Base-by-base conservation (phyloP, 2,888 invertebrate species). In the Pedicia rivosa region DNA sequence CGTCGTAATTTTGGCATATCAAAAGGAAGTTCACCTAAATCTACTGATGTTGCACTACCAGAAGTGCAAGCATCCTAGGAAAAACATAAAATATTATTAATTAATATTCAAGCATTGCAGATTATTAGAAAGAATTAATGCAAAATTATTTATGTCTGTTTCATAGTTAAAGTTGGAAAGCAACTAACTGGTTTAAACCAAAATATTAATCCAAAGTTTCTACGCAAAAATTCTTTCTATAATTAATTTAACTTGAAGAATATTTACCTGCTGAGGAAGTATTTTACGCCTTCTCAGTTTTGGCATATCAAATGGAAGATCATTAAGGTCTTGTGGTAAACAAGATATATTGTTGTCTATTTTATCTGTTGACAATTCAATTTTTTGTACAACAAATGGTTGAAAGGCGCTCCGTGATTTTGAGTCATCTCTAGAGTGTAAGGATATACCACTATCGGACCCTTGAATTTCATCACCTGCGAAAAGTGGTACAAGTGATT, bases 271-370 rank as follows among this genome's bases (percentile, higher is more conserved):
- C 50, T 78, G 75, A 48, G 76, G 52, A 15, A 71, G 70, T 40
- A 74, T 62, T 49, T 77, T 69, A 49, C 74, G 63, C 43, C 84
- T 67, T 40, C 84, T 66, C 45, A 87, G 59, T 57, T 88, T 88
- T 34, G 87, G 87, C 86, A 87, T 87, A 50, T 87, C 86, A 50
- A 87, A 87, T 2, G 87, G 87, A 46, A 87, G 68, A 63, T 86
- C 83, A 19, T 76, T 71, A 43, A 82, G 62, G 50, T 82, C 78
- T 37, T 74, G 73, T 24, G 71, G 70, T 38, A 70, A 63, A n/a
- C 65, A 64, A 43, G 65, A 64, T 20, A 56, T 59, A 45, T 63
- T 63, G 37, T 63, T 63, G 45, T 64, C 44, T n/a, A 42, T 39
- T 14, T 42, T 45, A 30, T 44, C 44, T 15, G 45, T 3, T 67